Percentiles rank a stretch among this genome's conserved stretches.
Evolutionary conservation across 2,113 vertebrate genomes (phyloP).

Genomic region (Mobula hypostoma): DNA sequence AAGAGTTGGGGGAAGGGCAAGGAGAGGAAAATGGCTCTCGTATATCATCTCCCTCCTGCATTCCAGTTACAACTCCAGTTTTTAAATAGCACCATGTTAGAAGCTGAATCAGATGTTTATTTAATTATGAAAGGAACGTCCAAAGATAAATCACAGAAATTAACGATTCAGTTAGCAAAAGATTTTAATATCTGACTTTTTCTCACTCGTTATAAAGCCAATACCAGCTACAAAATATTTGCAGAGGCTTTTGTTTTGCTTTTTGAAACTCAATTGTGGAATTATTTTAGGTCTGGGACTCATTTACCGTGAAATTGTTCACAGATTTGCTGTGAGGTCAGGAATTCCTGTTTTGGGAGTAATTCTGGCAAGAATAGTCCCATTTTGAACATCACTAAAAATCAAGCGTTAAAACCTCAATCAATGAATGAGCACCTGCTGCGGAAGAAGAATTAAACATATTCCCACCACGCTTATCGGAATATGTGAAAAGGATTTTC

Average conservation of each 20-base stretch:
- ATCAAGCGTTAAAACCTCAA: constrained; percentile 34
- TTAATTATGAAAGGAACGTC: background rate
- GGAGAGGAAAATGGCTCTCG: background rate
- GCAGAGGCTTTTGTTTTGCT: constrained; percentile 1
- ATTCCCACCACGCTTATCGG: constrained; percentile 31
- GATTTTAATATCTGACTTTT: background rate
- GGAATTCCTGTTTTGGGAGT: constrained; percentile 34
- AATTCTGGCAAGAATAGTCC: constrained; percentile 28
- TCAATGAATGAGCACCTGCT: constrained; percentile 34
- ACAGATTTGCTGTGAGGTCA: constrained; percentile 30
- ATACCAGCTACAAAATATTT: background rate
- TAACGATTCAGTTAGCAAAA: background rate
- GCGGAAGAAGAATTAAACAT: constrained; percentile 35
- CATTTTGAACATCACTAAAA: constrained; percentile 28
- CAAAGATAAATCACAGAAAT: background rate
- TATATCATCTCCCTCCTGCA: background rate
- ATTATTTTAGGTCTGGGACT: constrained; percentile 29
- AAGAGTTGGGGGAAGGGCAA: background rate
- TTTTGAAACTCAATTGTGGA: background rate
- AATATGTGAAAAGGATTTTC: constrained; percentile 27
- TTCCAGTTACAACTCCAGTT: background rate
- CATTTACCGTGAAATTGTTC: constrained; percentile 30
- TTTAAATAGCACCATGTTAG: background rate
- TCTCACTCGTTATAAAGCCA: background rate
- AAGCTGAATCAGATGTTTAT: background rate